phyloP scores from a whole-genome alignment of 1,140 invertebrate genomes.

The Stegodyphus dumicola region DNA sequence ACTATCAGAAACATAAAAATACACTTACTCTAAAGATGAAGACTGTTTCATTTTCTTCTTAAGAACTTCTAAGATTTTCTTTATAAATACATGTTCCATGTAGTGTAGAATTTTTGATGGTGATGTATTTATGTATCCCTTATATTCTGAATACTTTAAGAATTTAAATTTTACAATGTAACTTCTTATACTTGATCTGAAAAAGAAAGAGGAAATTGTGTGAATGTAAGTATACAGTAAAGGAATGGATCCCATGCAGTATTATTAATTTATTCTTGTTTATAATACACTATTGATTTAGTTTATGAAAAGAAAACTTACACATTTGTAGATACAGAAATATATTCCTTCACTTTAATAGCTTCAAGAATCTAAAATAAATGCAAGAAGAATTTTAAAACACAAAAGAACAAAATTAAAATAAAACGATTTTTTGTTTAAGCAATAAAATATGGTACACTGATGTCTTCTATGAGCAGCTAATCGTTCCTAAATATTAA shows the following conservation, averaged over 20 bases:
- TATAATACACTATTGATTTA: too few species aligned
- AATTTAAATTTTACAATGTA: slow-evolving; percentile 75
- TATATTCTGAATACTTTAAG: slow-evolving; percentile 79
- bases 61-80: slow-evolving; percentile 14
- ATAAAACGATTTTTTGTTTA: too few species aligned
- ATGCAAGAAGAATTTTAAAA: too few species aligned
- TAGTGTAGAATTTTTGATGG: slow-evolving; percentile 70
- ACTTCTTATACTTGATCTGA: slow-evolving; percentile 11
- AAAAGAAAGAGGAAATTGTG: slow-evolving; percentile 7
- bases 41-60: slow-evolving; percentile 8
- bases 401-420: too few species aligned
- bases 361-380: slow-evolving; percentile 27
- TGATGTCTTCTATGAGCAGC: too few species aligned
- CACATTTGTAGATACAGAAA: neutral
- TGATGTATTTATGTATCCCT: slow-evolving; percentile 77
- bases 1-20: neutral
- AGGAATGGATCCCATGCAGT: neutral
- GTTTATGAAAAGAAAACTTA: neutral
- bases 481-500: neutral
- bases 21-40: slow-evolving; percentile 12
- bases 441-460: too few species aligned
- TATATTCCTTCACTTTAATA: slow-evolving; percentile 35
- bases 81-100: slow-evolving; percentile 67
- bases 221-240: neutral
- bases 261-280: too few species aligned